Percentiles rank a stretch among this genome's conserved stretches.
phyloP scores from a whole-genome alignment of 2,888 invertebrate species.

The Drosophila mulleri region DNA sequence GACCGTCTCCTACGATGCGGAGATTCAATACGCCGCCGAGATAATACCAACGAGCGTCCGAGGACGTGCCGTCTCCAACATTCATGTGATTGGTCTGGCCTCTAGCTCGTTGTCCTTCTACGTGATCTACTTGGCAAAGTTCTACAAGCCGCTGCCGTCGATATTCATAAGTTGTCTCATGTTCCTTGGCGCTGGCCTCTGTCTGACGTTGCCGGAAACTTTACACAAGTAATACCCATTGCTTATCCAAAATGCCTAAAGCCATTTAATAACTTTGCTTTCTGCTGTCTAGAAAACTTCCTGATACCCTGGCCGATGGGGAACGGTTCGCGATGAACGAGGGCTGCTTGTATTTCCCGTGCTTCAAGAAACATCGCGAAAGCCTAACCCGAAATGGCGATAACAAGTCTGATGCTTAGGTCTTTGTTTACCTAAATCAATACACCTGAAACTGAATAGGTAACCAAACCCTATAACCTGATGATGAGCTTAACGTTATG shows the following conservation, averaged over 20 bases:
- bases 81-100: conserved; percentile 87
- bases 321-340: conserved; percentile 87
- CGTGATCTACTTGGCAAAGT: conserved; percentile 86
- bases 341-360: conserved; percentile 86
- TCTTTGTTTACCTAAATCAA: conserved; percentile 11
- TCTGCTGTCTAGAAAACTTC: conserved; percentile 84
- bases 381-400: conserved; percentile 38
- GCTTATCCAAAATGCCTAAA: not conserved
- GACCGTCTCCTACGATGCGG: conserved; percentile 88
- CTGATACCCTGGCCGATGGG: conserved; percentile 87
- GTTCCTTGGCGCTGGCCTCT: conserved; percentile 86
- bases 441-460: conserved; percentile 45
- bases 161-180: conserved; percentile 86
- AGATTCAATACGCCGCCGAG: conserved; percentile 88
- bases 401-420: conserved; percentile 61
- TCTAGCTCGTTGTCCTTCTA: conserved; percentile 87
- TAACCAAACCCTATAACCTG: conserved; percentile 59
- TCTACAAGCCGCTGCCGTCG: conserved; percentile 86
- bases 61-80: conserved; percentile 87
- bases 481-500: conserved; percentile 53
- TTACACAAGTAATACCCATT: conserved; percentile 82
- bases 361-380: conserved; percentile 63
- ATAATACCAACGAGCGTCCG: conserved; percentile 88
- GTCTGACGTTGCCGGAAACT: conserved; percentile 88
- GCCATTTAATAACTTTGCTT: not conserved